phyloP scores from a whole-genome alignment of 2,797 vertebrate species.

The Hippocampus kuda region DNA sequence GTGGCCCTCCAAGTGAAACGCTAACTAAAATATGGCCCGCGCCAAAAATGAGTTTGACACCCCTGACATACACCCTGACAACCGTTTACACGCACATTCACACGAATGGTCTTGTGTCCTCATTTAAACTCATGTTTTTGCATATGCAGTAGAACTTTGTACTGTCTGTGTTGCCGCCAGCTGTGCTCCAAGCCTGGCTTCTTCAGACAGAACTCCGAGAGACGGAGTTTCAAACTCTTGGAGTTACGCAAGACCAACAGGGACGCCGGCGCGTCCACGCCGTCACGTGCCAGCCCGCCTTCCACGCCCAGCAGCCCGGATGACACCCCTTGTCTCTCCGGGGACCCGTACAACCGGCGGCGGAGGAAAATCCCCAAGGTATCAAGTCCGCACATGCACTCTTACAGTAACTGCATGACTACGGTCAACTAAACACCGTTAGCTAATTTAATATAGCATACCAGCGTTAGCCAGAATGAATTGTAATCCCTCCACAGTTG shows the following conservation, averaged over 20 bases:
- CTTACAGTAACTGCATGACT: no score
- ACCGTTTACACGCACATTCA: no score
- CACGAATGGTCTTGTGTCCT: no score
- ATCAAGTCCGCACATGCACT: neutral
- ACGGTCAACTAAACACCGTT: no score
- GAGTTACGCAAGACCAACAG: slow-evolving; percentile 82
- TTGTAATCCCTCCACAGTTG: no score
- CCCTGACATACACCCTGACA: no score
- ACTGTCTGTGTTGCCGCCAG: slow-evolving; percentile 27
- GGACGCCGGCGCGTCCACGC: slow-evolving; percentile 75
- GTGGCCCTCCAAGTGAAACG: no score
- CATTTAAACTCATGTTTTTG: no score
- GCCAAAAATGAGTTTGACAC: no score
- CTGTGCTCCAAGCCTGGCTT: slow-evolving; percentile 67
- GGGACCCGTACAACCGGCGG: slow-evolving; percentile 84
- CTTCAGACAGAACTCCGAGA: slow-evolving; percentile 86
- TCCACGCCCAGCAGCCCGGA: slow-evolving; percentile 97
- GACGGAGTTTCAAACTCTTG: slow-evolving; percentile 83
- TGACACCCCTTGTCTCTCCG: slow-evolving; percentile 85
- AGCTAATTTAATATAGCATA: no score
- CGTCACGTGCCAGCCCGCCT: slow-evolving; percentile 84
- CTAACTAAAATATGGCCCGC: no score
- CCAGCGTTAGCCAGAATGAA: no score
- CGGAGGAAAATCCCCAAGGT: slow-evolving; percentile 94
- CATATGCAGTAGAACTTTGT: neutral